Evolutionary conservation across 1,140 invertebrate genomes (phyloP).

Genomic region (Andricus grossulariae): DNA sequence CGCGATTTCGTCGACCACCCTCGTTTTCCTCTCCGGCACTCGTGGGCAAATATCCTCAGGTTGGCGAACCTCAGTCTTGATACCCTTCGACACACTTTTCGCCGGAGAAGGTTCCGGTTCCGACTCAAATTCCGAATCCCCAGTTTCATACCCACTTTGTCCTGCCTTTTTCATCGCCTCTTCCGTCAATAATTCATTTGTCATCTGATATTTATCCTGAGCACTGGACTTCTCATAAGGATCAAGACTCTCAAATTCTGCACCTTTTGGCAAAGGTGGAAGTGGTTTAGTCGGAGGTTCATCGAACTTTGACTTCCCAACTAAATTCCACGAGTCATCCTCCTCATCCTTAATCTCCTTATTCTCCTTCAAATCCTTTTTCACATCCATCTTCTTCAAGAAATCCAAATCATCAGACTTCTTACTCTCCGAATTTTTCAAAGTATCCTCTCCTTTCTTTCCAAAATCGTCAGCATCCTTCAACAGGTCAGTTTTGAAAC

Average conservation of each 20-base stretch:
- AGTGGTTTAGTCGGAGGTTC: conserved; percentile 65
- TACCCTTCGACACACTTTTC: conserved; percentile 43
- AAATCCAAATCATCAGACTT: conserved; percentile 54
- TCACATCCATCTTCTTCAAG: conserved; percentile 38
- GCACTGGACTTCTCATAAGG: not conserved
- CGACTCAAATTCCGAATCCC: conserved; percentile 66
- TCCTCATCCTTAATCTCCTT: conserved; percentile 40
- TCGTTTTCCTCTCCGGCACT: conserved; percentile 35
- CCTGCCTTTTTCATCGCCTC: conserved; percentile 43
- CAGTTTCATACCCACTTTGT: conserved; percentile 55
- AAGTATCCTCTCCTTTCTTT: not conserved
- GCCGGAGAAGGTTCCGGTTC: conserved; percentile 65
- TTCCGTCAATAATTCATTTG: conserved; percentile 37
- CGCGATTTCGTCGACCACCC: conserved; percentile 76
- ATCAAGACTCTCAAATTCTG: conserved; percentile 39
- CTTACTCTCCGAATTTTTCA: conserved; percentile 45
- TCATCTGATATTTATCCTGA: conserved; percentile 46
- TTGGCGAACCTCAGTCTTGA: conserved; percentile 37
- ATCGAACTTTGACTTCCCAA: conserved; percentile 49
- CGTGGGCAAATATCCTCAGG: conserved; percentile 31
- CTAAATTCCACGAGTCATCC: conserved; percentile 57
- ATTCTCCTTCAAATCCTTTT: conserved; percentile 30
- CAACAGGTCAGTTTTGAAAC: conserved; percentile 35
- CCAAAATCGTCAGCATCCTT: not conserved
- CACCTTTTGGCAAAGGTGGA: conserved; percentile 59